Base-by-base conservation (phyloP, 2,888 invertebrate species). In the Elmis aenea region DNA sequence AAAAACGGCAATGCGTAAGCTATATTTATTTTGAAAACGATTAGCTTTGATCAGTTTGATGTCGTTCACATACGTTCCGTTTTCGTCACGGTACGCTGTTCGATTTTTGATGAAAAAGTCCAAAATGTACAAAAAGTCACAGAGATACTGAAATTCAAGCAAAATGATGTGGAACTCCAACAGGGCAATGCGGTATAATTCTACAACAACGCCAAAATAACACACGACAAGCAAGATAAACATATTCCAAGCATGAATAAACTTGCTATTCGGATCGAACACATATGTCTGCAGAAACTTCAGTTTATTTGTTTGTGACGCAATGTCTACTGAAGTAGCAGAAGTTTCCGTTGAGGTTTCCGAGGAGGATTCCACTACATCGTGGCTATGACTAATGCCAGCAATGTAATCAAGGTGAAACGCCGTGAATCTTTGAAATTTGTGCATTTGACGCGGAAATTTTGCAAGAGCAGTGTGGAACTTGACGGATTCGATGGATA, bases 151-250 rank as follows among this genome's bases (percentile, higher is more conserved):
- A n/a, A 34, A 18, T 10, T 26, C 15, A 6, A 45, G 13, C 8
- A 37, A 21, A n/a, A 16, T 27, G 6, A 20, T 2, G 3, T 6
- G 10, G 11, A 26, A 38, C 10, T 42, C 33, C 1, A 29, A 13
- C 10, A 38, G 13, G 3, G 42, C 41, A 14, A 44, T 24, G 23
- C 44, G 46, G 15, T 42, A 48, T 2, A 48, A 23, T n/a, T 36
- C 39, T 2, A 44, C 21, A 10, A 26, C 2, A 3, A 46, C 35
- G 3, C 38, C 48, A 5, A 44, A 8, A 8, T 39, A 46, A 20
- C 44, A 37, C 6, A 46, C 35, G 13, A 37, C 3, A 5, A 39
- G 14, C 27, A 48, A 30, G 16, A 32, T 28, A 2, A 39, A 8
- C n/a, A 23, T 3, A 11, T 28, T 31, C 37, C 39, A 46, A 6